Evolutionary conservation across 2,113 vertebrate genomes (phyloP).

Genomic region (Himantopus leucocephalus): DNA sequence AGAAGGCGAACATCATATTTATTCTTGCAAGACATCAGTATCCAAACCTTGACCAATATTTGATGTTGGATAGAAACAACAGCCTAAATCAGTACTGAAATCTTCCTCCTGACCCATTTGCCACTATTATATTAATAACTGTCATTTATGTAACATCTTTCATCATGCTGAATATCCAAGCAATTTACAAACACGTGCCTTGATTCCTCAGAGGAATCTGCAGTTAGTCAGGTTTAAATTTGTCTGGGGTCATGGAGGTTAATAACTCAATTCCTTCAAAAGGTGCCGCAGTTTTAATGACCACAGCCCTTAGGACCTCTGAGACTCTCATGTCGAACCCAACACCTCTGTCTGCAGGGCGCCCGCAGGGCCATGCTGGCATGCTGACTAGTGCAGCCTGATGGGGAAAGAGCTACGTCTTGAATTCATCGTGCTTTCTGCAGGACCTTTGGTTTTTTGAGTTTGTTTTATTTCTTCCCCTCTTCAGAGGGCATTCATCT

Average conservation of each 20-base stretch:
- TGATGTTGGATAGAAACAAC: background rate
- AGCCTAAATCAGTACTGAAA: background rate
- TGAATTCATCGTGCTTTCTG: background rate
- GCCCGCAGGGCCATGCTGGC: background rate
- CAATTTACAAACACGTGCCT: conserved; percentile 54
- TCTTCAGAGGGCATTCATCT: background rate
- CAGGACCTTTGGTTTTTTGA: background rate
- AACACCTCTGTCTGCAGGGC: background rate
- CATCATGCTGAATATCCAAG: background rate
- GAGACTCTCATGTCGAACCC: background rate
- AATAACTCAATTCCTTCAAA: conserved; percentile 48
- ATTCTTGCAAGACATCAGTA: background rate
- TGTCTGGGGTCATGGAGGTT: conserved; percentile 5
- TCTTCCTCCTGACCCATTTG: conserved; percentile 25
- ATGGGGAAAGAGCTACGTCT: background rate
- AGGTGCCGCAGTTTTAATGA: conserved; percentile 36
- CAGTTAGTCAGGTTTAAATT: conserved; percentile 33
- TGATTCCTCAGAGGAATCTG: conserved; percentile 40
- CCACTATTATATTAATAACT: conserved; percentile 44
- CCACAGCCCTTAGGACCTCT: background rate
- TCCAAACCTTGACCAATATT: background rate
- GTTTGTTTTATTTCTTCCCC: background rate
- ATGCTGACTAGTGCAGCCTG: rapidly evolving
- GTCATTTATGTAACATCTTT: conserved; percentile 36
- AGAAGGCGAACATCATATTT: background rate